These are phyloP conservation scores for Parus major DNA, from an alignment of 2,113 vertebrate species.

Conservation along the genomic window DNA sequence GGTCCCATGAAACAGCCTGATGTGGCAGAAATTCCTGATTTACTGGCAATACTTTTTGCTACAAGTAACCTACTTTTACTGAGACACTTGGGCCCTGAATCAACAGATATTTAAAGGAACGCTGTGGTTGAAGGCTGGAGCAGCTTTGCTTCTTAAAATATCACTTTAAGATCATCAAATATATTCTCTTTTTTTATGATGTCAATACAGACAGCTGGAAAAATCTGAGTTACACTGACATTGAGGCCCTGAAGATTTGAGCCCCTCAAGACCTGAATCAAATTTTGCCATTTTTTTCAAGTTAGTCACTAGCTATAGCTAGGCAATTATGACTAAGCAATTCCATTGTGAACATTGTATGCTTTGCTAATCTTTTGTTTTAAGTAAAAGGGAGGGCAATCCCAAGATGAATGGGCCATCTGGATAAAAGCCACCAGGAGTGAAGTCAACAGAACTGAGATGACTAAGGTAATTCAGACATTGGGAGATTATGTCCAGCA, in stretches of 20 bases:
- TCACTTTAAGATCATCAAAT: background rate
- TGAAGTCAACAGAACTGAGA: background rate
- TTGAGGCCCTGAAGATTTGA: background rate
- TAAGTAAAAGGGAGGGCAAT: background rate
- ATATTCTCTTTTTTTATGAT: background rate
- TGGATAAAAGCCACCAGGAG: background rate
- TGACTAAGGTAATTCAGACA: background rate
- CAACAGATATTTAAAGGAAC: background rate
- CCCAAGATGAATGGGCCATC: background rate
- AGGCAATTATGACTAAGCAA: background rate
- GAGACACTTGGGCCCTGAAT: background rate
- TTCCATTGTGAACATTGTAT: background rate
- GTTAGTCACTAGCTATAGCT: background rate
- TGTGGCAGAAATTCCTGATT: background rate
- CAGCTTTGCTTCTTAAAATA: background rate
- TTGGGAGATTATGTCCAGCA: fast-evolving
- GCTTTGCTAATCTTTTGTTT: background rate
- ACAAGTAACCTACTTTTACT: background rate
- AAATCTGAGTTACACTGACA: background rate
- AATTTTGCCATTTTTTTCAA: background rate
- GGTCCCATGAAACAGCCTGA: background rate
- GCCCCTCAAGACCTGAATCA: background rate
- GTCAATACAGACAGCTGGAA: background rate
- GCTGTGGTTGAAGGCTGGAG: background rate
- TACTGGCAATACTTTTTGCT: background rate